Conservation (phyloP, 2,888 invertebrate species). For the Mimumesa dahlbomi region DNA sequence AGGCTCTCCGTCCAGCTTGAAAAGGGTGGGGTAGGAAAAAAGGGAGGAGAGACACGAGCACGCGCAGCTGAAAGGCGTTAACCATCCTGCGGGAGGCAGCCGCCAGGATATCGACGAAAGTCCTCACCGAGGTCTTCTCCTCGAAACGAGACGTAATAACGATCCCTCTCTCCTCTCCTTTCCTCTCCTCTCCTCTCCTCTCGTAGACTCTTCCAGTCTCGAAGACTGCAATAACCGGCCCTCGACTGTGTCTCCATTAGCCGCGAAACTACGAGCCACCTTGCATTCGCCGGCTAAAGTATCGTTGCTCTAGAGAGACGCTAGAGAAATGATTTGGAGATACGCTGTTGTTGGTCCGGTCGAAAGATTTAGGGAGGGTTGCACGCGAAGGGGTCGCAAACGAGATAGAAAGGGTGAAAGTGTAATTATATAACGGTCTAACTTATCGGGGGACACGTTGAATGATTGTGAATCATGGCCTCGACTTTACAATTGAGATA, state of each 20-base stretch:
- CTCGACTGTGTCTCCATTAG: constrained; percentile 53
- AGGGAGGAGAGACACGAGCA: constrained; percentile 43
- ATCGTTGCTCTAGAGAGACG: constrained; percentile 23
- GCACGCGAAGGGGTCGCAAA: too few relatives aligned
- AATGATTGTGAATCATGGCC: too few relatives aligned
- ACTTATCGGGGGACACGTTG: too few relatives aligned
- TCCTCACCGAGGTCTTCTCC: constrained; percentile 49
- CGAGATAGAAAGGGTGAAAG: too few relatives aligned
- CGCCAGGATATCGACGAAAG: constrained; percentile 60
- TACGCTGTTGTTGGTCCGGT: too few relatives aligned
- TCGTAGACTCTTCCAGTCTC: constrained; percentile 4
- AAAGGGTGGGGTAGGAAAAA: constrained; percentile 26
- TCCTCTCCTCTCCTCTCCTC: constrained; percentile 8
- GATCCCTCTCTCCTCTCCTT: constrained; percentile 17
- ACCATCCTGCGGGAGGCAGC: constrained; percentile 45
- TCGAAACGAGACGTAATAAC: constrained; percentile 59
- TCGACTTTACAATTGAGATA: too few relatives aligned
- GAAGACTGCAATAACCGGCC: constrained; percentile 49
- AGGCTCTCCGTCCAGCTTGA: constrained; percentile 25
- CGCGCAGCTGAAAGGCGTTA: constrained; percentile 63
- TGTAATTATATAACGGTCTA: too few relatives aligned
- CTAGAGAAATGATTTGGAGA: constrained; percentile 25
- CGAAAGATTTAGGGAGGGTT: too few relatives aligned
- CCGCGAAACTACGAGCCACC: constrained; percentile 22
- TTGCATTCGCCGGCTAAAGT: constrained; percentile 23